These are phyloP conservation scores for Tipula lateralis DNA, from an alignment of 2,888 invertebrate species.

Conservation along the genomic window DNA sequence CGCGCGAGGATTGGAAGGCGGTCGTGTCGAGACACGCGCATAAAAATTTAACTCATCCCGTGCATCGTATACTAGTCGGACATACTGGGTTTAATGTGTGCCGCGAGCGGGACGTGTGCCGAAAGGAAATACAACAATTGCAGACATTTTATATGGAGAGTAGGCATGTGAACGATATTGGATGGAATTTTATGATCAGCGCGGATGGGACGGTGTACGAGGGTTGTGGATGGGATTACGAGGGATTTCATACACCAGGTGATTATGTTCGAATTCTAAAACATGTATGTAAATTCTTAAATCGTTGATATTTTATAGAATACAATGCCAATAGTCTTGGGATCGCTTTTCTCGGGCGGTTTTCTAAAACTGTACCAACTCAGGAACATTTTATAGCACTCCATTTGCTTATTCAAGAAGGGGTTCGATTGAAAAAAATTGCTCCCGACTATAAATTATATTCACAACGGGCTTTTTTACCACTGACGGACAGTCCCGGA, in stretches of 20 bases:
- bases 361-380: conserved; percentile 53
- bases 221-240: conserved; percentile 64
- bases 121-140: conserved; percentile 53
- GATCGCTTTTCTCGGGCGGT: conserved; percentile 68
- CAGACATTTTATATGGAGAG: conserved; percentile 63
- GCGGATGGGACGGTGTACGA: conserved; percentile 68
- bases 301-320: conserved; percentile 39
- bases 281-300: not conserved
- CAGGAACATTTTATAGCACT: conserved; percentile 55
- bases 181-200: conserved; percentile 71
- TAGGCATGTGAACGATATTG: conserved; percentile 60
- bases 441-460: conserved; percentile 60
- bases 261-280: too few relatives aligned
- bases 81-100: conserved; percentile 62
- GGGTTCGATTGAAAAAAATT: conserved; percentile 59
- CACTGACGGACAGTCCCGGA: conserved; percentile 65
- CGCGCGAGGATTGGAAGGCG: conserved; percentile 61
- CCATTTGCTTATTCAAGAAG: conserved; percentile 57
- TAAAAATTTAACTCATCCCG: conserved; percentile 49
- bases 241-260: conserved; percentile 62
- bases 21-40: conserved; percentile 50
- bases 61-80: conserved; percentile 54
- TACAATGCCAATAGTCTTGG: conserved; percentile 63
- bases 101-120: conserved; percentile 47
- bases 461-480: conserved; percentile 61